Evolutionary conservation across 2,797 vertebrate species (phyloP), one percentile per base, ranked within the genome.

Genomic region (Enteromius anoplus): DNA sequence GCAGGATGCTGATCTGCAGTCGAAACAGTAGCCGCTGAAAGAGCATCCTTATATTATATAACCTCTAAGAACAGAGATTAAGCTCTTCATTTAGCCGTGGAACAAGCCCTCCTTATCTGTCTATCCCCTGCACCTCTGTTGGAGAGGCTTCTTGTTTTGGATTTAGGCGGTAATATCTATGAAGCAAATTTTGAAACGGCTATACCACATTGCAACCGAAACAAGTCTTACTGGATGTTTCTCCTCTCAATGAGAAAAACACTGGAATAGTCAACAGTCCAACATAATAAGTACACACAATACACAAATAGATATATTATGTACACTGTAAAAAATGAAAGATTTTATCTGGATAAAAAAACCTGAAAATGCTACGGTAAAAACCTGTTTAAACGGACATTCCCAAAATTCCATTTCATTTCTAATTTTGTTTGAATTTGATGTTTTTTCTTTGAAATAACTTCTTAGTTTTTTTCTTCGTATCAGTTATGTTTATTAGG

Each of bases 21-120:
- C 84, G 55, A 85, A 88, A 85, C 75, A 83, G 77, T n/a, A 85
- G 34, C 72, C 37, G 15, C 29, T 86, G 51, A 76, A 75, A 75
- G 26, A 84, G 73, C 62, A 70, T 72, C 51, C 51, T 34, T 8
- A 23, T 29, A 42, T 83, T 81, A 70, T 23, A 69, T 81, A 85
- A 83, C 40, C 77, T 73, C 72, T 68, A 65, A 80, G 60, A 82
- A 73, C 80, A 80, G 60, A 81, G 82, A 60, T 82, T 78, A 62
- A 65, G 64, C 55, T 60, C 69, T 84, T 72, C 58, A 49, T 81
- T 53, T 51, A 81, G 55, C 45, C 47, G 2, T 68, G 77, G 64
- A 79, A 71, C 9, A 29, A 51, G 32, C 29, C 32, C n/a, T 80
- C 29, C 55, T 81, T 64, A 70, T 83, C 65, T 65, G 9, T 42